Percentiles rank a stretch among this genome's conserved stretches.
Conservation (phyloP, 2,113 vertebrate genomes). For the Osmerus mordax region DNA sequence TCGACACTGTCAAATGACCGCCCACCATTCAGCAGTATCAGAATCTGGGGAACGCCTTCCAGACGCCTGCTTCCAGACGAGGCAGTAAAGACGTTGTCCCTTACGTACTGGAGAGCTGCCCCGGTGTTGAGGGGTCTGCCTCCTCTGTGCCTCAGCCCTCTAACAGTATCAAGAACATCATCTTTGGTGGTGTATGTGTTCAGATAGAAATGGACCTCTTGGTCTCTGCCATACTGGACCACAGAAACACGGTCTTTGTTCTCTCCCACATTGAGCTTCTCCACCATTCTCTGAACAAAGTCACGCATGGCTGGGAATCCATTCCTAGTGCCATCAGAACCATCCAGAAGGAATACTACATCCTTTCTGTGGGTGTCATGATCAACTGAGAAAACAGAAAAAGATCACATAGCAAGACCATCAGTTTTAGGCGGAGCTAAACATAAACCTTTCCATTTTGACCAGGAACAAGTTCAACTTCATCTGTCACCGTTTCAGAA, state of each 20-base stretch:
- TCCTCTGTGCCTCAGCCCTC: conserved; percentile 39
- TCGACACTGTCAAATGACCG: conserved; percentile 26
- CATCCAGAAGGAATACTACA: conserved; percentile 71
- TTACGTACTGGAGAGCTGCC: conserved; percentile 34
- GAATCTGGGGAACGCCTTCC: conserved; percentile 28
- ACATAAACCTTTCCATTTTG: no score
- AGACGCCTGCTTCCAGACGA: conserved; percentile 27
- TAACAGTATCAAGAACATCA: conserved; percentile 25
- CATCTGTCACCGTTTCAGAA: no score
- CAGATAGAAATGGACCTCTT: conserved; percentile 44
- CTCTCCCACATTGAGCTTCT: conserved; percentile 56
- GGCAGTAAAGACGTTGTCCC: conserved; percentile 33
- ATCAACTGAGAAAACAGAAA: conserved; percentile 16
- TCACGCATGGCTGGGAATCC: conserved; percentile 50
- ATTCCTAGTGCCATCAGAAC: conserved; percentile 62
- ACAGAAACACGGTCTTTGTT: conserved; percentile 67
- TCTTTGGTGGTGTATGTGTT: conserved; percentile 42
- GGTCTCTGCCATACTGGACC: conserved; percentile 39
- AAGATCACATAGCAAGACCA: neutral
- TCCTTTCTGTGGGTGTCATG: conserved; percentile 16
- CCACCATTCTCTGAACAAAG: conserved; percentile 65
- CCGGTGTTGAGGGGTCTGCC: conserved; percentile 55
- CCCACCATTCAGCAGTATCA: conserved; percentile 30
- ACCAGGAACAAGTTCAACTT: no score
- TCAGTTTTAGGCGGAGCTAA: no score